Conservation (phyloP, 2,888 invertebrate genomes). For the Spialia ferax region DNA sequence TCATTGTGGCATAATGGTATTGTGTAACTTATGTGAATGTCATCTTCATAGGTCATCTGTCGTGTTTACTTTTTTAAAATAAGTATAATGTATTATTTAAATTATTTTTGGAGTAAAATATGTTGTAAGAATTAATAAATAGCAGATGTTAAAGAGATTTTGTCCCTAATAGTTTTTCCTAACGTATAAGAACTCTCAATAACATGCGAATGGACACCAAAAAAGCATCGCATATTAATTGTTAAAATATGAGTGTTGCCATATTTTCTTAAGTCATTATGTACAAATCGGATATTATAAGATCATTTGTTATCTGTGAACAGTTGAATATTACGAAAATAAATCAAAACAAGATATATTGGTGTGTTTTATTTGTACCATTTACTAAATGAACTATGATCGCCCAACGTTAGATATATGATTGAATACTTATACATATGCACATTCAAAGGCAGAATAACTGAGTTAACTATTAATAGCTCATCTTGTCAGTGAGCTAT, state of each 20-base stretch:
- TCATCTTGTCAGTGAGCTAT: background rate
- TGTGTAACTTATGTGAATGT: slow-evolving; percentile 49
- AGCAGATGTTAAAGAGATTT: slow-evolving; percentile 38
- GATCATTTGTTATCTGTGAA: slow-evolving; percentile 86
- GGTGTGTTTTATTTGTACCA: slow-evolving; percentile 55
- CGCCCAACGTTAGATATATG: background rate
- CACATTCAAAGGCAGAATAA: background rate
- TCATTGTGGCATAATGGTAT: slow-evolving; percentile 60
- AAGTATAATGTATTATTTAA: slow-evolving; percentile 52
- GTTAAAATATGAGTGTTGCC: slow-evolving; percentile 86
- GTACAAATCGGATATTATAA: slow-evolving; percentile 86
- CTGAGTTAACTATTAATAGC: background rate
- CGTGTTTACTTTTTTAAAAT: slow-evolving; percentile 53
- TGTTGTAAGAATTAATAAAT: slow-evolving; percentile 39
- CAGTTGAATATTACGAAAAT: slow-evolving; percentile 87
- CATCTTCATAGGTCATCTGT: slow-evolving; percentile 50
- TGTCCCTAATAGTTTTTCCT: slow-evolving; percentile 36
- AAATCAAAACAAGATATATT: slow-evolving; percentile 74
- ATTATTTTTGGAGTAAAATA: slow-evolving; percentile 47
- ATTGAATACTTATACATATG: too few relatives aligned
- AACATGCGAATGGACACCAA: slow-evolving; percentile 52
- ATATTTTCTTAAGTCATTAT: slow-evolving; percentile 86
- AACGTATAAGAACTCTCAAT: slow-evolving; percentile 16
- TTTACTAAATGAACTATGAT: background rate
- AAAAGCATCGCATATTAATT: slow-evolving; percentile 72